Conservation (phyloP, 2,797 vertebrate species). For the Propithecus deckenii region DNA sequence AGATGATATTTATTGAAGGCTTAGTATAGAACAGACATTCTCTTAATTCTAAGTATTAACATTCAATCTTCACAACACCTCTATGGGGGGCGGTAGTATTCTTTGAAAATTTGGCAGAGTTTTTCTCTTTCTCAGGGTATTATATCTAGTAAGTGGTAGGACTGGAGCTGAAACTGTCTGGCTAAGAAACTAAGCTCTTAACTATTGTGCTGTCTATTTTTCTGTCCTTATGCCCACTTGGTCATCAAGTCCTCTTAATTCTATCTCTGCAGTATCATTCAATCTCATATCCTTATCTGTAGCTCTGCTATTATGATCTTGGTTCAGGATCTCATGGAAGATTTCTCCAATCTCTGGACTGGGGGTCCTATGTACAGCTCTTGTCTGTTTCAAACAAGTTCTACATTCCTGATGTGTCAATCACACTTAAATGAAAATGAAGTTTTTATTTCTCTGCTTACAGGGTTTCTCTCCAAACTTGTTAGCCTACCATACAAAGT, state of each 20-base stretch:
- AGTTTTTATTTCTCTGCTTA: background rate
- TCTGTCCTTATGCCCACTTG: background rate
- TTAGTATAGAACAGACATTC: background rate
- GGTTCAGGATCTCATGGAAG: background rate
- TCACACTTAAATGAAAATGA: background rate
- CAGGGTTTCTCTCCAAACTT: background rate
- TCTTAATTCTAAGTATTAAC: slow-evolving; percentile 11
- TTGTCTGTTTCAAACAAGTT: background rate
- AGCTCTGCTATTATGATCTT: background rate
- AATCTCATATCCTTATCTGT: background rate
- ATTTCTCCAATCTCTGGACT: background rate
- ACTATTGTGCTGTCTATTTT: background rate
- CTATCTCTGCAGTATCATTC: background rate
- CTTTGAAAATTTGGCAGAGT: background rate
- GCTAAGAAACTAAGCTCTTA: background rate
- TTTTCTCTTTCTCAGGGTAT: background rate
- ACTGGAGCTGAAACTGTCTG: background rate
- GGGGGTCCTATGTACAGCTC: background rate
- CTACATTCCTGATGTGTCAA: background rate
- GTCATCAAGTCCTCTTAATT: background rate
- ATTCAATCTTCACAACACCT: background rate
- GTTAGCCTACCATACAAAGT: background rate
- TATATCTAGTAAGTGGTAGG: background rate
- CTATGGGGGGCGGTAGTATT: background rate
- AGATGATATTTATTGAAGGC: background rate